These are phyloP conservation scores for Pleuronectes platessa DNA, from an alignment of 2,113 vertebrate genomes.

Conservation along the genomic window DNA sequence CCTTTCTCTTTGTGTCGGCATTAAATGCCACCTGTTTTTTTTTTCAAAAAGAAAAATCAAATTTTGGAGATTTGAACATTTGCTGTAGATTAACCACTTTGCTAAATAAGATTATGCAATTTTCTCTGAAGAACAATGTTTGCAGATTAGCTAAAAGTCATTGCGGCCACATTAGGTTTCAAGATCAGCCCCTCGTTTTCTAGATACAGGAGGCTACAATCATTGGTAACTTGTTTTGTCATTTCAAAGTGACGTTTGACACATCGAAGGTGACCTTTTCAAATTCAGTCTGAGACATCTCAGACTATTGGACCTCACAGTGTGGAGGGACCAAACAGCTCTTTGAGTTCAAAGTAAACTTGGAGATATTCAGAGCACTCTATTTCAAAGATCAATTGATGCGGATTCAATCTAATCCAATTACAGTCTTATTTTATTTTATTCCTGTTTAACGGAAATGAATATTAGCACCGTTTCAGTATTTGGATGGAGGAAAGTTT, in stretches of 20 bases:
- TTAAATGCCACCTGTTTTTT: not conserved
- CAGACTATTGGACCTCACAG: not conserved
- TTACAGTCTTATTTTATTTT: not conserved
- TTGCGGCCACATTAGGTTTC: not conserved
- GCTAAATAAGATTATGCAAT: not conserved
- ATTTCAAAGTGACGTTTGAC: conserved; percentile 23
- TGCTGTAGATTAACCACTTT: not conserved
- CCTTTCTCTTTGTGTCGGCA: not conserved
- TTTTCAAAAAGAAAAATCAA: not conserved
- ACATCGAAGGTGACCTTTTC: conserved; percentile 30
- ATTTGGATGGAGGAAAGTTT: not conserved
- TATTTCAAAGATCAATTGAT: no score
- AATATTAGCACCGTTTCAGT: not conserved
- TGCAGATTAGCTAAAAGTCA: conserved; percentile 27
- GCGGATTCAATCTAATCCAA: not conserved
- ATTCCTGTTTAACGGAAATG: no score
- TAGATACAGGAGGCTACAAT: not conserved
- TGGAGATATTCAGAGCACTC: no score
- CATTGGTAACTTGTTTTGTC: conserved; percentile 39
- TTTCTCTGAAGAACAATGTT: not conserved
- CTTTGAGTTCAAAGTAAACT: not conserved
- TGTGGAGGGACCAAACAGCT: not conserved
- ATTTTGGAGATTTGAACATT: not conserved
- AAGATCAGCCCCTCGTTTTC: not conserved
- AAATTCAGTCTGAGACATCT: not conserved